Evolutionary conservation across 1,140 invertebrate genomes (phyloP).

Genomic region (Drosophila novamexicana): DNA sequence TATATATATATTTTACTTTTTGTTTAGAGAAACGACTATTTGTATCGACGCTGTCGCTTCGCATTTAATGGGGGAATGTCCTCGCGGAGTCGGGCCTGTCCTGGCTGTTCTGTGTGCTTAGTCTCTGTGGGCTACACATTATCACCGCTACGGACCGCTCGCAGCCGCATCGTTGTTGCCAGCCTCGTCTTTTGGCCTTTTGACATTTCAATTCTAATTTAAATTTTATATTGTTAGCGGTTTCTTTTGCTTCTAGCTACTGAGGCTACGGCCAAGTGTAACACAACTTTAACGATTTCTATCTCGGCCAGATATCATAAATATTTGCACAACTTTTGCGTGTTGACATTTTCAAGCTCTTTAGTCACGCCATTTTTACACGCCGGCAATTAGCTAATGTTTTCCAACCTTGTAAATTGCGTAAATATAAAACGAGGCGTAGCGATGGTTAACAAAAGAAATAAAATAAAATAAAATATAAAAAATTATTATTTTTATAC

Average conservation of each 20-base stretch:
- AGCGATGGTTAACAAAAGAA: background rate
- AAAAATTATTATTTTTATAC: too few relatives aligned
- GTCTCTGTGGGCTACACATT: slow-evolving; percentile 61
- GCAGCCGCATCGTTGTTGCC: slow-evolving; percentile 9
- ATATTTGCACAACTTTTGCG: slow-evolving; percentile 44
- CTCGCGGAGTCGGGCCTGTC: slow-evolving; percentile 6
- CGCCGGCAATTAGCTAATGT: slow-evolving; percentile 57
- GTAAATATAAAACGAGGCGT: background rate
- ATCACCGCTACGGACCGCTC: slow-evolving; percentile 58
- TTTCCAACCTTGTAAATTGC: slow-evolving; percentile 28
- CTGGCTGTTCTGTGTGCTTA: slow-evolving; percentile 33
- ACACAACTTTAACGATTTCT: background rate
- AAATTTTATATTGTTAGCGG: slow-evolving; percentile 67
- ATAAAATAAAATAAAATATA: too few relatives aligned
- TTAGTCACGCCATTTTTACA: slow-evolving; percentile 50
- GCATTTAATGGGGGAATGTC: slow-evolving; percentile 21
- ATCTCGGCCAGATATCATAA: slow-evolving; percentile 32
- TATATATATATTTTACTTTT: background rate
- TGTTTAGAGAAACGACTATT: slow-evolving; percentile 1
- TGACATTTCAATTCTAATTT: slow-evolving; percentile 72
- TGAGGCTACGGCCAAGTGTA: background rate
- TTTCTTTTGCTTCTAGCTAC: background rate
- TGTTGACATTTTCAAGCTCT: slow-evolving; percentile 36
- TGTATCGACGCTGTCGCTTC: slow-evolving; percentile 44
- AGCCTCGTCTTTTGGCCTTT: slow-evolving; percentile 44